phyloP scores from a whole-genome alignment of 2,888 invertebrate genomes.

The Ophion costatus region DNA sequence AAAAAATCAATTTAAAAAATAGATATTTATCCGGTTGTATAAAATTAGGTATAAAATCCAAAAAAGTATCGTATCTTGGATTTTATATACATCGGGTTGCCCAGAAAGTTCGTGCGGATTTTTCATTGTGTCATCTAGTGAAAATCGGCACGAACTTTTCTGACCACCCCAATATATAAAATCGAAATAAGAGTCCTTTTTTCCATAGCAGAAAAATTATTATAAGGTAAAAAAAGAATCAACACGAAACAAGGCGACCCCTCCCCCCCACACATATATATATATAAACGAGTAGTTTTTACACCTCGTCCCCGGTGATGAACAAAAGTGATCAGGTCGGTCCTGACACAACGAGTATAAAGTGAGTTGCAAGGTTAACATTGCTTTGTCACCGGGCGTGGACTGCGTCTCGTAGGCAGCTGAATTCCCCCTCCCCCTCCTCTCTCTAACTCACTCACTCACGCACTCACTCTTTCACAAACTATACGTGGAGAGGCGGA shows the following conservation, averaged over 20 bases:
- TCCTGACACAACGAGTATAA: conserved; percentile 11
- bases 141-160: too few species aligned
- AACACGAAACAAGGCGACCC: not conserved
- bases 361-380: conserved; percentile 48
- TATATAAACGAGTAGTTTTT: not conserved
- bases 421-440: conserved; percentile 19
- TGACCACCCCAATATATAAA: too few species aligned
- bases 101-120: too few species aligned
- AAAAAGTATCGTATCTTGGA: too few species aligned
- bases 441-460: conserved; percentile 11
- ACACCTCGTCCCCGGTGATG: conserved; percentile 13
- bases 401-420: conserved; percentile 24
- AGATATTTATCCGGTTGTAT: too few species aligned
- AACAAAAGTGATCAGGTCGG: conserved; percentile 35
- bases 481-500: conserved; percentile 61
- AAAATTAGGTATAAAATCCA: too few species aligned
- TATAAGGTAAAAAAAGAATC: not conserved
- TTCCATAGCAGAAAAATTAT: not conserved
- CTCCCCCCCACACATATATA: not conserved
- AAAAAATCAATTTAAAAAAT: too few species aligned
- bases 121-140: too few species aligned
- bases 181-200: not conserved
- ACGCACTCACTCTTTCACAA: not conserved
- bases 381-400: conserved; percentile 39
- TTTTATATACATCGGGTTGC: too few species aligned